phyloP scores from a whole-genome alignment of 2,888 invertebrate genomes.

The Heliconius aoede region DNA sequence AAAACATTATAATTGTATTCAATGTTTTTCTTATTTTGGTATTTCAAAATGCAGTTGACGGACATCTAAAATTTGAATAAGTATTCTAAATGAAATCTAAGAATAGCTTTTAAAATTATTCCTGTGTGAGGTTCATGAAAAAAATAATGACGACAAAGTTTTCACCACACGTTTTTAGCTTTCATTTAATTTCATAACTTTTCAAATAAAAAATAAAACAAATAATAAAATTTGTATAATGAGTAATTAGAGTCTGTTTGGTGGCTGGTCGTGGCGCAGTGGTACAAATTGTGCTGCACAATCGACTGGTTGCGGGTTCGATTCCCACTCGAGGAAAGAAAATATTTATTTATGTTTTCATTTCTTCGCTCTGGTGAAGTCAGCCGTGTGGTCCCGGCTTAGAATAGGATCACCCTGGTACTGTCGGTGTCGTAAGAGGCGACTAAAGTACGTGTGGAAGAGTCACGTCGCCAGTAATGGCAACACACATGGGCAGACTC shows the following conservation, averaged over 20 bases:
- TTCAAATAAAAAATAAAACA: constrained; percentile 14
- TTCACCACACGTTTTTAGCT: constrained; percentile 12
- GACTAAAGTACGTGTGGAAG: too few relatives aligned
- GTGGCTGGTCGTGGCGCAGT: too few relatives aligned
- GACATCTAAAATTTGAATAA: constrained; percentile 2
- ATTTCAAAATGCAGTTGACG: background rate
- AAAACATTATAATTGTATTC: background rate
- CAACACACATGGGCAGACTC: too few relatives aligned
- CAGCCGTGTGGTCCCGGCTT: too few relatives aligned
- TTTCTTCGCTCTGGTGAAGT: too few relatives aligned
- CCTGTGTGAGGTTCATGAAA: constrained; percentile 2
- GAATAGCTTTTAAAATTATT: constrained; percentile 8
- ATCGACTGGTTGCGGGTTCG: too few relatives aligned
- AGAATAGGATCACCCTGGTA: too few relatives aligned
- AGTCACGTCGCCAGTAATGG: too few relatives aligned
- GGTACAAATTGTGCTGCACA: too few relatives aligned
- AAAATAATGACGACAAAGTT: constrained; percentile 11
- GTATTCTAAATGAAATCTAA: background rate
- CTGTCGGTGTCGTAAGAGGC: too few relatives aligned
- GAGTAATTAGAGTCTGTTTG: background rate
- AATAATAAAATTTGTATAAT: constrained; percentile 16
- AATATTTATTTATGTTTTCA: too few relatives aligned
- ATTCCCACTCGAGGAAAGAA: too few relatives aligned
- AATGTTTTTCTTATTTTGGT: background rate
- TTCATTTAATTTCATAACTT: constrained; percentile 12